Base-by-base conservation (phyloP, 2,888 invertebrate genomes). In the Leucoptera coffeella region DNA sequence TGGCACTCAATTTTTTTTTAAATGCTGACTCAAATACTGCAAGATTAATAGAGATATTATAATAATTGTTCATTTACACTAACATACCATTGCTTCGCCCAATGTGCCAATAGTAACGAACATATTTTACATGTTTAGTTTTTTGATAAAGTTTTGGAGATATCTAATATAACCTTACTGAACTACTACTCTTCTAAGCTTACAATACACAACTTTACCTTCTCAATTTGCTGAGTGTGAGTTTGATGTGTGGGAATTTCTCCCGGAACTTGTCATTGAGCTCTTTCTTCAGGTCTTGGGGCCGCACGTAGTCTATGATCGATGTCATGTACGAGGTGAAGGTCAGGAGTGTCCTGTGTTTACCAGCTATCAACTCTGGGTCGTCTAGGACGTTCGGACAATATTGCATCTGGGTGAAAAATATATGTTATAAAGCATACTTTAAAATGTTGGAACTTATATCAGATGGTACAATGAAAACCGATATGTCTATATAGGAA, bases 261-360 rank as follows among this genome's bases (percentile, higher is more conserved):
- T 91, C 92, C 38, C 82, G 78, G 49, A 97, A 97, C 59, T 95
- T 94, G 47, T 96, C 96, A 58, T 97, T 97, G 24, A 97, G 73
- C 56, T 96, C 95, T 52, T 92, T 92, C 60, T 97, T 97, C 38
- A 96, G 69, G 54, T 95, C 94, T 19, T 91, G 89, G 10, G 96
- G 94, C 37, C 91, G 83, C 4, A 94, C 94, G 50, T 96, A 95
- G 59, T 95, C 94, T 41, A 96, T 95, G 24, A 96, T 90, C 1
- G 95, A 95, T 2, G 93, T 92, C 84, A 89, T 85, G 44, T 90
- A 90, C 0, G 89, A 88, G 2, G 90, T 87, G 44, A 91, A 91
- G 3, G 90, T 90, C 12, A 90, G 67, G 23, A 91, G 54, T 1
- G 91, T 91, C 33, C 90, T 74, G 57, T 91, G 90, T 58, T 89